These are phyloP conservation scores for Phengaris arion DNA, from an alignment of 2,888 invertebrate genomes.

Conservation along the genomic window DNA sequence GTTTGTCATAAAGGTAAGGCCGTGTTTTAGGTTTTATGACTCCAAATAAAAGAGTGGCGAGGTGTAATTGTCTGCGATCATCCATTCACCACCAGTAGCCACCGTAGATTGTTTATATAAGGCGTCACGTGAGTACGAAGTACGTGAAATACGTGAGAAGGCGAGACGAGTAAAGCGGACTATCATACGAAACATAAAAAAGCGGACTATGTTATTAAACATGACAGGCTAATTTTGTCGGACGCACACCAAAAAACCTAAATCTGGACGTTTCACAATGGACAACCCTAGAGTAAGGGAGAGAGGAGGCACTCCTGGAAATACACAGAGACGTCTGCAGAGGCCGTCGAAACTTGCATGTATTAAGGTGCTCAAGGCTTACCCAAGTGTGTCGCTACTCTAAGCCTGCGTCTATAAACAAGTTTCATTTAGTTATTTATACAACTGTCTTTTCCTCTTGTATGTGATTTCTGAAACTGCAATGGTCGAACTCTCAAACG, in stretches of 20 bases:
- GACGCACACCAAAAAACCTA: background rate
- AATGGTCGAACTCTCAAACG: background rate
- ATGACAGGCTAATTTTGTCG: background rate
- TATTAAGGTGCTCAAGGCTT: slow-evolving; percentile 3
- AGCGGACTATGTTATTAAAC: too few species aligned
- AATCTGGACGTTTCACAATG: background rate
- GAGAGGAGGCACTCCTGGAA: background rate
- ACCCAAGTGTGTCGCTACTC: background rate
- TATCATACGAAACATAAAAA: too few species aligned
- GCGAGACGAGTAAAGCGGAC: background rate
- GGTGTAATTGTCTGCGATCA: too few species aligned
- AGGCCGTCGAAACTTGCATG: slow-evolving; percentile 17
- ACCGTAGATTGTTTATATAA: too few species aligned
- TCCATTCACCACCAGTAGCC: too few species aligned
- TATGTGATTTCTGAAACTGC: background rate
- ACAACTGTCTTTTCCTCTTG: slow-evolving; percentile 1
- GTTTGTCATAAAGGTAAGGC: too few species aligned
- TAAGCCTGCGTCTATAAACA: background rate
- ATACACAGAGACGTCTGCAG: slow-evolving; percentile 15
- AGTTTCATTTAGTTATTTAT: slow-evolving; percentile 15
- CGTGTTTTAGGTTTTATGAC: too few species aligned
- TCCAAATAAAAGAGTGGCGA: too few species aligned
- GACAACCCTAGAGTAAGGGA: background rate
- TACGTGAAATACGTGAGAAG: background rate
- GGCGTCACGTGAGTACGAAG: too few species aligned